These are phyloP conservation scores for Actinia equina DNA, from an alignment of 64 coral and sea anemone species.

Conservation along the genomic window DNA sequence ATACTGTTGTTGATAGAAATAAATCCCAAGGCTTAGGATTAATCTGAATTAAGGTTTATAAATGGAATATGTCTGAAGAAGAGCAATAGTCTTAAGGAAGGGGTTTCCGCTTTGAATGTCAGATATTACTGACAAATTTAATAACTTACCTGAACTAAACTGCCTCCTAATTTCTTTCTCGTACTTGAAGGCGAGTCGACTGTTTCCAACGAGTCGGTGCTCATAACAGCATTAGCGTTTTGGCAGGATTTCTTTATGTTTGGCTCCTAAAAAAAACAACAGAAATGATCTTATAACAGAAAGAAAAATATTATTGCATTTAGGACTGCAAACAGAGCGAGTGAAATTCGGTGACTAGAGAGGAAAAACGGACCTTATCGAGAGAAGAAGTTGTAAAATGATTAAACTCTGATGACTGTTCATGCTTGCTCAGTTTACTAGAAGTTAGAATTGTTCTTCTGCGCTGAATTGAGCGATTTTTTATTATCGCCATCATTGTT, in stretches of 20 bases:
- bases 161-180: conserved; percentile 1
- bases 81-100: neutral
- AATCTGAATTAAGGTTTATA: neutral
- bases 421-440: neutral
- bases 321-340: neutral
- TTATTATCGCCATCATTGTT: conserved; percentile 12
- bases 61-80: neutral
- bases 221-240: conserved; percentile 9
- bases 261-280: conserved; percentile 1
- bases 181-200: neutral
- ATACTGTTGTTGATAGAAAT: no score
- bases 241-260: neutral
- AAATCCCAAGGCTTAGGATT: neutral
- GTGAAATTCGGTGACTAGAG: neutral
- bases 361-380: neutral
- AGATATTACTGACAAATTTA: neutral
- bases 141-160: conserved; percentile 2
- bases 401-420: neutral
- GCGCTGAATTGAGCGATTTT: neutral
- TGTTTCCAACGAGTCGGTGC: neutral
- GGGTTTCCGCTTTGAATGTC: neutral
- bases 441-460: neutral
- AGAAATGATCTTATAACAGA: neutral
- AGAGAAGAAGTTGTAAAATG: neutral
- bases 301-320: neutral